These are phyloP conservation scores for Capitella teleta DNA, from an alignment of 1,140 invertebrate genomes.

Conservation along the genomic window DNA sequence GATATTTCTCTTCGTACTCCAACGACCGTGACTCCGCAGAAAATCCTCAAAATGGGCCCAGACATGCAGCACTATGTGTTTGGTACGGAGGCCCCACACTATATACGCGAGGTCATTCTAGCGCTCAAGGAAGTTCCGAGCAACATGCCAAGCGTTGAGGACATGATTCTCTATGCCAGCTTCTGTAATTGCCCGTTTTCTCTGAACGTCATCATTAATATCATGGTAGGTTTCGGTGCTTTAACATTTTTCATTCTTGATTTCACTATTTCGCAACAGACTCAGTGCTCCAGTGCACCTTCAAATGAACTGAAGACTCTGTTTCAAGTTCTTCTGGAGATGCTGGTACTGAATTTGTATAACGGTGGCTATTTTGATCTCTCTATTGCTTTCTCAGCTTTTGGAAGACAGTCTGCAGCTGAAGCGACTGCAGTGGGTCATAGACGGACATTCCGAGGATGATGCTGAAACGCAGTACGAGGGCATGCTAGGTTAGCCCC, in stretches of 20 bases:
- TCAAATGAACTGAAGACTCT: constrained; percentile 44
- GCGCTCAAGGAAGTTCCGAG: constrained; percentile 34
- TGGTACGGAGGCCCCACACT: constrained; percentile 27
- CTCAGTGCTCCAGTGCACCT: constrained; percentile 39
- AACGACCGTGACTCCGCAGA: constrained; percentile 20
- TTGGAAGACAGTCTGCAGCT: constrained; percentile 39
- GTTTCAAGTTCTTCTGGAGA: constrained; percentile 35
- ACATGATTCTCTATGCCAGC: constrained; percentile 40
- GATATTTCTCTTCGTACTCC: too few relatives aligned
- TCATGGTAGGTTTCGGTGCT: constrained; percentile 31
- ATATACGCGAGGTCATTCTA: constrained; percentile 35
- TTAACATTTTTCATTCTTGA: not conserved
- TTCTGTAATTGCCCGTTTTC: constrained; percentile 41
- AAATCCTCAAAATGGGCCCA: constrained; percentile 29
- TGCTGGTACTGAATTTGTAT: constrained; percentile 41
- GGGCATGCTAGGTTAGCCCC: constrained; percentile 38
- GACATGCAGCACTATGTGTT: constrained; percentile 35
- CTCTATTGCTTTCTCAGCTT: constrained; percentile 28
- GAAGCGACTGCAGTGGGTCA: constrained; percentile 36
- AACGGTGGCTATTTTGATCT: too few relatives aligned
- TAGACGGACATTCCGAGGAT: constrained; percentile 39
- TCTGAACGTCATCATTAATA: constrained; percentile 32
- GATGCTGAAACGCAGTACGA: constrained; percentile 22
- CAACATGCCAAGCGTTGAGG: constrained; percentile 22
- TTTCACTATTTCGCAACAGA: constrained; percentile 16